Percentiles rank a stretch among this genome's conserved stretches.
Conservation (phyloP, 2,888 invertebrate species). For the Clistopyga incitator region DNA sequence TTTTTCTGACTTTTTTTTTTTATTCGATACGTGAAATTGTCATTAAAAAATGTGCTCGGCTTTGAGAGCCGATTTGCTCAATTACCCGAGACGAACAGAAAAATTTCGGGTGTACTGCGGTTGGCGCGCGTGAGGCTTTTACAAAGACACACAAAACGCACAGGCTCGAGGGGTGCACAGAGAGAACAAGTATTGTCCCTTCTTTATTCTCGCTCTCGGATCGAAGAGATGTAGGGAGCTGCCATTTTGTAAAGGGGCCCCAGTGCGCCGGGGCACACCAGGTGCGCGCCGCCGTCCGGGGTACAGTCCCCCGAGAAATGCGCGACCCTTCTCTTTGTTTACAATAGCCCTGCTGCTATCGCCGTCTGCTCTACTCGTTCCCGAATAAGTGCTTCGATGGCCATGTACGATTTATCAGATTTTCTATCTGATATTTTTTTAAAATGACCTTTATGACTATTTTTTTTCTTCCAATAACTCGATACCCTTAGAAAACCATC, state of each 20-base stretch:
- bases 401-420: background rate
- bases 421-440: no score
- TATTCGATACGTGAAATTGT: no score
- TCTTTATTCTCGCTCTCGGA: conserved; percentile 75
- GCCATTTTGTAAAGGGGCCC: conserved; percentile 82
- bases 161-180: conserved; percentile 56
- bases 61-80: background rate
- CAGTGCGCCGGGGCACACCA: conserved; percentile 75
- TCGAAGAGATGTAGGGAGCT: conserved; percentile 74
- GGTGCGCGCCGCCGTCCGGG: conserved; percentile 79
- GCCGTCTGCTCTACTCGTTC: conserved; percentile 14
- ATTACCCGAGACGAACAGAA: background rate
- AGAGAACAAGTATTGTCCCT: conserved; percentile 82
- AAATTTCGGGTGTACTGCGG: conserved; percentile 41
- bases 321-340: conserved; percentile 78
- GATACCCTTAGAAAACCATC: no score
- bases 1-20: no score
- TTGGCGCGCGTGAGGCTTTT: conserved; percentile 28
- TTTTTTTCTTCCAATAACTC: no score
- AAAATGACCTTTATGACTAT: no score
- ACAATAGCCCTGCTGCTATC: conserved; percentile 60
- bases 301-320: conserved; percentile 82
- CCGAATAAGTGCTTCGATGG: background rate
- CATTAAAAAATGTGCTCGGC: background rate
- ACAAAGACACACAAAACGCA: conserved; percentile 32